Percentiles rank a stretch among this genome's conserved stretches.
Conservation (phyloP, 1,140 invertebrate genomes). For the Bilobella aurantiaca region DNA sequence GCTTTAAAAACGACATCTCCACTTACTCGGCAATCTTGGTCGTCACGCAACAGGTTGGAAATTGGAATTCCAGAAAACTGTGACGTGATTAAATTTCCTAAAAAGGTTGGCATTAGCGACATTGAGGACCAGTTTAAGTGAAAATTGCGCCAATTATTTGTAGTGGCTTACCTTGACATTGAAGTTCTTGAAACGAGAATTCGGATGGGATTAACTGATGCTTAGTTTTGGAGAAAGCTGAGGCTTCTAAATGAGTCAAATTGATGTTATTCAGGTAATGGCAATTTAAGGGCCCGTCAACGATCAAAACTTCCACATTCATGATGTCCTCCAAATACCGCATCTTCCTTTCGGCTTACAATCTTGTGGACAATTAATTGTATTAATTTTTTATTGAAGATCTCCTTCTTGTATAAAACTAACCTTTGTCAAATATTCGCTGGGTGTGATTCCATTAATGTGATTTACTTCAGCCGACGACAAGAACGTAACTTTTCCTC, state of each 20-base stretch:
- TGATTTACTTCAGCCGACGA: background rate
- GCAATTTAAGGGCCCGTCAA: background rate
- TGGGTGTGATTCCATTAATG: constrained; percentile 10
- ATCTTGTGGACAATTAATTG: no score
- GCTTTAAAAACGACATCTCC: background rate
- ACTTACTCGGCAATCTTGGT: background rate
- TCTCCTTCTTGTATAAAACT: no score
- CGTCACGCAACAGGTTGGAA: background rate
- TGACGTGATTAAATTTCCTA: background rate
- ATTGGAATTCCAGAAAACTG: background rate
- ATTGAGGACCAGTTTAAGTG: background rate
- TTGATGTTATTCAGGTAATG: constrained; percentile 6
- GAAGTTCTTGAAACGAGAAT: constrained; percentile 10
- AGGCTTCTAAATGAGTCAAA: constrained; percentile 1
- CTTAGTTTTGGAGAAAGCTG: constrained; percentile 9
- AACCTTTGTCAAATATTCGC: constrained; percentile 13
- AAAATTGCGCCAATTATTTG: background rate
- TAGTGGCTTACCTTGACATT: background rate
- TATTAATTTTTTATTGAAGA: no score
- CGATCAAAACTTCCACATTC: background rate
- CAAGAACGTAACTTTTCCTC: background rate
- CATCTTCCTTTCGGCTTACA: background rate
- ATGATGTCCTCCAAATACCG: constrained; percentile 3
- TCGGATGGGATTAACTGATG: constrained; percentile 9
- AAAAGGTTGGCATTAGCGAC: background rate